Percentiles rank a stretch among this genome's conserved stretches.
These are phyloP conservation scores for Harmothoe impar DNA, from an alignment of 2,888 invertebrate species.

Conservation along the genomic window DNA sequence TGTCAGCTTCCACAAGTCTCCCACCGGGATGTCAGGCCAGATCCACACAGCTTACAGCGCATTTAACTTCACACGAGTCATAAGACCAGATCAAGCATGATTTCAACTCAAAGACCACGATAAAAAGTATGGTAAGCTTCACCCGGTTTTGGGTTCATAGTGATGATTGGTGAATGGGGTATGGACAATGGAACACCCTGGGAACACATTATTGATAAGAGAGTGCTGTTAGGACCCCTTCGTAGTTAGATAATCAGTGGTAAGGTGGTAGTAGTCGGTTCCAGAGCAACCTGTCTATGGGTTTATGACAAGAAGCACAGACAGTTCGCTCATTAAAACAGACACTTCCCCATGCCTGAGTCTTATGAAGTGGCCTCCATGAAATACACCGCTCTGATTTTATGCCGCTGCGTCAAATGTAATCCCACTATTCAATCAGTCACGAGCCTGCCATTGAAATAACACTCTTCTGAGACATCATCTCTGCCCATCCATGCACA, in stretches of 20 bases:
- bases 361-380: slow-evolving; percentile 32
- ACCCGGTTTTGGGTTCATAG: background rate
- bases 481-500: slow-evolving; percentile 34
- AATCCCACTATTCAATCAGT: slow-evolving; percentile 44
- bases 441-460: slow-evolving; percentile 41
- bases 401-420: background rate
- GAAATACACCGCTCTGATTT: slow-evolving; percentile 13
- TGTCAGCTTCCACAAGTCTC: background rate
- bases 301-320: slow-evolving; percentile 9
- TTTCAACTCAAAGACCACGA: background rate
- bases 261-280: no score
- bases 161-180: background rate
- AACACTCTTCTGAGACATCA: background rate
- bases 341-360: background rate
- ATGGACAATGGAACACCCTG: background rate
- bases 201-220: background rate
- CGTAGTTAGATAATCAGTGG: no score
- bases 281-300: background rate
- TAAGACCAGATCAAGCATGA: background rate
- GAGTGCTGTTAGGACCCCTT: background rate
- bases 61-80: background rate
- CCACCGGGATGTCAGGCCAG: background rate
- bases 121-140: background rate
- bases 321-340: slow-evolving; percentile 30
- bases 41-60: background rate